These are phyloP conservation scores for Henicopernis longicauda DNA, from an alignment of 2,113 vertebrate species.

Conservation along the genomic window DNA sequence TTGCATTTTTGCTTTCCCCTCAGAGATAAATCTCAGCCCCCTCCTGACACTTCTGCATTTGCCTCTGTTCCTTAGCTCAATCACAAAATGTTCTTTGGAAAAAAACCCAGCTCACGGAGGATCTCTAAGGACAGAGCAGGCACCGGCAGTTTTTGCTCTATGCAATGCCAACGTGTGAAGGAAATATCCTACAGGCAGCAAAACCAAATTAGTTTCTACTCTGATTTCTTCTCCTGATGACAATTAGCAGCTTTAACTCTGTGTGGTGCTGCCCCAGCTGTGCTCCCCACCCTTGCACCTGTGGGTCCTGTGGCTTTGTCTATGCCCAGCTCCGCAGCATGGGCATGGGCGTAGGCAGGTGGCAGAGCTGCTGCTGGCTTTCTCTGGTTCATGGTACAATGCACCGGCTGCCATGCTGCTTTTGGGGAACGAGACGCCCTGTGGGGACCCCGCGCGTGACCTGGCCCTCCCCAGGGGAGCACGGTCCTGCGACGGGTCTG, in stretches of 20 bases:
- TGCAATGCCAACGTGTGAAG: neutral
- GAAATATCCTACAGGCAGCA: neutral
- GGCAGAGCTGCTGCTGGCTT: neutral
- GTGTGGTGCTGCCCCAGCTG: neutral
- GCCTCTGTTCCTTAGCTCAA: neutral
- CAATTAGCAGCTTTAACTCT: neutral
- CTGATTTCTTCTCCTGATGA: neutral
- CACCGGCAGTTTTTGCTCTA: neutral
- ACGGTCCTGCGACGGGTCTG: accelerated
- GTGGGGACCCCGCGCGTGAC: accelerated
- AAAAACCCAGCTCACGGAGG: neutral
- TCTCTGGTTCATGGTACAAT: neutral
- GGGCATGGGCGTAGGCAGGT: neutral
- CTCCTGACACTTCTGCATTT: neutral
- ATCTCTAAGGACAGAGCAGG: neutral
- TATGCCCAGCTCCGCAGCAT: accelerated
- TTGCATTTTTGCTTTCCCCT: neutral
- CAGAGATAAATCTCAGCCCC: neutral
- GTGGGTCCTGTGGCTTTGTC: accelerated
- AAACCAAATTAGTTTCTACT: neutral
- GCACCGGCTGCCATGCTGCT: neutral
- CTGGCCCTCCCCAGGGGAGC: neutral
- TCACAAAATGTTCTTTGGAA: neutral
- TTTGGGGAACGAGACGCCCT: neutral
- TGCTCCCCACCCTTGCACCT: neutral